Evolutionary conservation across 2,797 vertebrate species (phyloP).

Genomic region (Carapus acus): DNA sequence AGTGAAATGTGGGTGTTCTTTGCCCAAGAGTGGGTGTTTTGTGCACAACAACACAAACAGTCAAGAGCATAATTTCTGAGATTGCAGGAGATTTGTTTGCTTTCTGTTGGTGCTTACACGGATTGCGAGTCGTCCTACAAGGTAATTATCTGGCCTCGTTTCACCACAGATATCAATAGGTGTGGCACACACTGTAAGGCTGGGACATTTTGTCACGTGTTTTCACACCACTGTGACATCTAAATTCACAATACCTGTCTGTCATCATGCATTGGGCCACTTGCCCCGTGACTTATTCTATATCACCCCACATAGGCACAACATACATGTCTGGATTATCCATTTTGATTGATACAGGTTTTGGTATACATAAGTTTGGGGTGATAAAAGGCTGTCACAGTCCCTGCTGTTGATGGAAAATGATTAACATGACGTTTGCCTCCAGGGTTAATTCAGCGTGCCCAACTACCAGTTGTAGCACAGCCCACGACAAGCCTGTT

Average conservation of each 20-base stretch:
- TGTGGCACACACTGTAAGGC: slow-evolving; percentile 10
- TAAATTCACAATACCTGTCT: neutral
- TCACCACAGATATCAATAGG: slow-evolving; percentile 3
- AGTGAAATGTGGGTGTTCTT: neutral
- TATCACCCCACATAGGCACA: neutral
- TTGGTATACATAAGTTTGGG: neutral
- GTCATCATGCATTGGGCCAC: neutral
- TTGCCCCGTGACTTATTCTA: slow-evolving; percentile 5
- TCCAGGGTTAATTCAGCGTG: slow-evolving; percentile 3
- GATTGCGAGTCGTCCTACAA: neutral
- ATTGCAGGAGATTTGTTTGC: neutral
- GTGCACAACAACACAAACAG: neutral
- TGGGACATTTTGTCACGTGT: neutral
- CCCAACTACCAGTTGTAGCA: neutral
- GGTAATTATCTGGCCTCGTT: neutral
- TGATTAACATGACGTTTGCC: slow-evolving; percentile 50
- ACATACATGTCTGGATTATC: neutral
- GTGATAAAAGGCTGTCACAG: slow-evolving; percentile 8
- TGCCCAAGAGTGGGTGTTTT: too few species aligned
- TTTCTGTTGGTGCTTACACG: neutral
- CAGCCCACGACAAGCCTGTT: too few species aligned
- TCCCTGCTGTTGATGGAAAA: slow-evolving; percentile 24
- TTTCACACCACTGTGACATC: neutral
- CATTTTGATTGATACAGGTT: neutral
- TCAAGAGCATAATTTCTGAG: neutral